phyloP scores from a whole-genome alignment of 2,113 vertebrate genomes.

The Pongo abelii region DNA sequence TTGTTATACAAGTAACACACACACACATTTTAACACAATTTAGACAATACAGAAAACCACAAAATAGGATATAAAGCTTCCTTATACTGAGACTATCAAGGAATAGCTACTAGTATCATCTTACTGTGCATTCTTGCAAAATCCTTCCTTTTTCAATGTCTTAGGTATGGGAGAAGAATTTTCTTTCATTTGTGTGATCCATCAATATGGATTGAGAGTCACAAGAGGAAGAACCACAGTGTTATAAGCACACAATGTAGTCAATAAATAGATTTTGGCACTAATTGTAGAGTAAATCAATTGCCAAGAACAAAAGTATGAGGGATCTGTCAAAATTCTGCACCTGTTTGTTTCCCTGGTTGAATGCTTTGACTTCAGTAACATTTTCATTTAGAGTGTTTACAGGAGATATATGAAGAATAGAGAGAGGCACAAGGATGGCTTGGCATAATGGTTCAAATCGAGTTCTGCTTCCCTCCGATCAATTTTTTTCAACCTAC shows the following conservation, averaged over 20 bases:
- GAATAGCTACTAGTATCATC: neutral
- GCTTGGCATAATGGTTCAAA: neutral
- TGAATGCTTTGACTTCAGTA: neutral
- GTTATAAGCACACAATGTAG: neutral
- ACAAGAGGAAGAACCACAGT: neutral
- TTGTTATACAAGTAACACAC: neutral
- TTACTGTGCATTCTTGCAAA: neutral
- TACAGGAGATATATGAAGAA: neutral
- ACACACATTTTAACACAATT: neutral
- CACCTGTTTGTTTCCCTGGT: neutral
- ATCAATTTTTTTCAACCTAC: neutral
- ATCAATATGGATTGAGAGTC: constrained; percentile 14
- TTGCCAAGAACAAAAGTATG: neutral
- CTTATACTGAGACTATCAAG: neutral
- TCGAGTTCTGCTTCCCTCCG: constrained; percentile 34
- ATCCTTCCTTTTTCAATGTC: neutral
- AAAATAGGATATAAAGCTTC: neutral
- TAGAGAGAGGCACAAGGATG: neutral
- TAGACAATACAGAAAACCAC: neutral
- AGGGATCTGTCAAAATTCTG: neutral
- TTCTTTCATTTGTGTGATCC: neutral
- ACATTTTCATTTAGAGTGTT: constrained; percentile 14
- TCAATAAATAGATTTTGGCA: constrained; percentile 46
- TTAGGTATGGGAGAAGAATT: neutral
- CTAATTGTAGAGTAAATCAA: constrained; percentile 39